Evolutionary conservation across 2,113 vertebrate genomes (phyloP).

Genomic region (Poeciliopsis prolifica): DNA sequence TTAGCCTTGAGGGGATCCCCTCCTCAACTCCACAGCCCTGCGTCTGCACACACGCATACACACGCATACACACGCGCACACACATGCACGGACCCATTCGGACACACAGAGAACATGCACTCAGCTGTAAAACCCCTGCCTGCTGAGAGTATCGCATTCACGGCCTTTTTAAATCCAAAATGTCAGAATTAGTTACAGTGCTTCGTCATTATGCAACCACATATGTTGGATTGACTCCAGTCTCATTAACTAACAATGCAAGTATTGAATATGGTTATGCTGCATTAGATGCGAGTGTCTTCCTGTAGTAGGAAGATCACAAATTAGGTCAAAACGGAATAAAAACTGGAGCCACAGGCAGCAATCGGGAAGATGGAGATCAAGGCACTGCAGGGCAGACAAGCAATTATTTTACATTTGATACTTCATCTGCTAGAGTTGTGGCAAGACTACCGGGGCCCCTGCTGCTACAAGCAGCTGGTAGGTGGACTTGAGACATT

Average conservation of each 20-base stretch:
- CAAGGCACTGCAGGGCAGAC: conserved; percentile 42
- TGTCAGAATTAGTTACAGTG: background rate
- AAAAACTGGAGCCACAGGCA: conserved; percentile 21
- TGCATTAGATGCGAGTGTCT: conserved; percentile 38
- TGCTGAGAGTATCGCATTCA: conserved; percentile 8
- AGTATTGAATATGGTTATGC: conserved; percentile 31
- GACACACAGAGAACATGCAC: conserved; percentile 43
- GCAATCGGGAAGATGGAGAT: conserved; percentile 48
- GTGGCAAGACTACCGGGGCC: conserved; percentile 55
- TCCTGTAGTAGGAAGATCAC: conserved; percentile 32
- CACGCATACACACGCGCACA: background rate
- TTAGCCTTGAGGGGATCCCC: conserved; percentile 58
- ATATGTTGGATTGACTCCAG: conserved; percentile 7
- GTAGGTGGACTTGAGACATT: conserved; percentile 57
- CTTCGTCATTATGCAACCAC: conserved; percentile 43
- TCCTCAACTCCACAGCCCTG: conserved; percentile 3
- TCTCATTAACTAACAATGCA: conserved; percentile 42
- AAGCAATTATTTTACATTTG: conserved; percentile 67
- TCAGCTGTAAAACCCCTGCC: conserved; percentile 38
- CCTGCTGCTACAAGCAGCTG: conserved; percentile 68
- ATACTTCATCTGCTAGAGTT: conserved; percentile 45
- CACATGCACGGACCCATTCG: background rate
- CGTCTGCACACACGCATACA: conserved; percentile 4
- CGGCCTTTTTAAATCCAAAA: conserved; percentile 10
- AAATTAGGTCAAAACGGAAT: conserved; percentile 46